A percentile compares a stretch with the other conserved stretches of the same genome.
Evolutionary conservation across 2,113 vertebrate genomes (phyloP).

Genomic region (Caretta caretta): DNA sequence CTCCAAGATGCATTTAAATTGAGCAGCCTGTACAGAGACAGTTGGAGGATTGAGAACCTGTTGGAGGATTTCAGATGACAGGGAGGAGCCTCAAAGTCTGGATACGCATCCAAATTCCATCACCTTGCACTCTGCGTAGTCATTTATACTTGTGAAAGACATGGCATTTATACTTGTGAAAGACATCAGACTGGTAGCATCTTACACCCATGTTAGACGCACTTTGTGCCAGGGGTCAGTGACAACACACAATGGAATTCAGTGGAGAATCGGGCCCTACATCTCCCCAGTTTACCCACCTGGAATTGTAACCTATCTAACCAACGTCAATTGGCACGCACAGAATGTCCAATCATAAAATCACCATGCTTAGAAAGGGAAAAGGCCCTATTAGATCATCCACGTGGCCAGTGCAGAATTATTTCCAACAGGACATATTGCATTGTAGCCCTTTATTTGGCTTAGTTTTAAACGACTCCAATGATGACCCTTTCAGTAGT

Average conservation of each 20-base stretch:
- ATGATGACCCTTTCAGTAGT: not conserved
- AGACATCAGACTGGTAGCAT: slow-evolving; percentile 10
- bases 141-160: not conserved
- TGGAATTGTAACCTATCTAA: not conserved
- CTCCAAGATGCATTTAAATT: not conserved
- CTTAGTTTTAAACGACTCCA: not conserved
- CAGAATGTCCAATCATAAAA: not conserved
- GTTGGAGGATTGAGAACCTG: not conserved
- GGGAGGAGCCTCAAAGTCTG: not conserved
- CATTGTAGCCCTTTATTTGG: not conserved
- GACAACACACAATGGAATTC: slow-evolving; percentile 14
- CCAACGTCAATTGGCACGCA: not conserved
- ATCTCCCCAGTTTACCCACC: slow-evolving; percentile 3
- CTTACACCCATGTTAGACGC: slow-evolving; percentile 19
- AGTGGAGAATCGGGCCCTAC: not conserved
- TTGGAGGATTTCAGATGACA: slow-evolving; percentile 37
- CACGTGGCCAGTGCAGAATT: not conserved
- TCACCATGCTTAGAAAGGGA: not conserved
- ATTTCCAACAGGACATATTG: not conserved
- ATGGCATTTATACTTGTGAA: not conserved
- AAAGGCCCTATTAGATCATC: not conserved
- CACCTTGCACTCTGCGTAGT: not conserved
- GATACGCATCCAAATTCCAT: not conserved
- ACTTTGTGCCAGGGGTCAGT: not conserved
- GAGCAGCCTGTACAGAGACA: not conserved